Evolutionary conservation across 35 echinoderm and acorn worm genomes (phyloP).

Genomic region (Apostichopus japonicus): DNA sequence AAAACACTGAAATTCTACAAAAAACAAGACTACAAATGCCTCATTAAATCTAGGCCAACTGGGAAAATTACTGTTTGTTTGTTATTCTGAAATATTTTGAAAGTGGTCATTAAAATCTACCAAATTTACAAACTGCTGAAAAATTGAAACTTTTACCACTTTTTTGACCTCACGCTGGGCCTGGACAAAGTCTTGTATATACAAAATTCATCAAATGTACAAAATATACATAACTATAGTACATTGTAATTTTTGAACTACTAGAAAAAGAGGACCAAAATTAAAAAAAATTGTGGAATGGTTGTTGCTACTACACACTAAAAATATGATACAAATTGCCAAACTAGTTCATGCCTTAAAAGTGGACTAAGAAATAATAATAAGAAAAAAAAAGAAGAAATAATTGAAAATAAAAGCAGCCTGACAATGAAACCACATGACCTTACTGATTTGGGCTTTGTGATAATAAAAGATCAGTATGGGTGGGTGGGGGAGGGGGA

Average conservation of each 20-base stretch:
- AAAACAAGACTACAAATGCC: neutral
- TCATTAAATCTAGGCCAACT: neutral
- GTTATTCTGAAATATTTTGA: neutral
- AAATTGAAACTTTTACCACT: neutral
- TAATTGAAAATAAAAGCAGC: neutral
- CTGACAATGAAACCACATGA: neutral
- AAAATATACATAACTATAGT: conserved; percentile 11
- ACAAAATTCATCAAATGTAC: conserved; percentile 15
- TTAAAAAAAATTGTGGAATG: conserved; percentile 1
- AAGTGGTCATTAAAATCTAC: conserved; percentile 8
- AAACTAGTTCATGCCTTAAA: neutral
- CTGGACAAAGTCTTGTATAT: neutral
- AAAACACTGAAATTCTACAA: neutral
- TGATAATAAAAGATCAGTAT: too few relatives aligned
- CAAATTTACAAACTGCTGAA: conserved; percentile 6
- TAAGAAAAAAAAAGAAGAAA: neutral
- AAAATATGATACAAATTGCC: neutral
- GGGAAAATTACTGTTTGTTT: neutral
- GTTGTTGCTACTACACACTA: neutral
- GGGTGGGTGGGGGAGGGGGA: neutral
- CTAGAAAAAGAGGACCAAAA: neutral
- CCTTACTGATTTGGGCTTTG: too few relatives aligned
- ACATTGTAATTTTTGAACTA: neutral
- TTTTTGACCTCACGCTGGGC: neutral
- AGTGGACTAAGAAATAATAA: neutral